Percentiles rank a stretch among this genome's conserved stretches.
Evolutionary conservation across 2,888 invertebrate species (phyloP).

Genomic region (Drosophila anomalipes): DNA sequence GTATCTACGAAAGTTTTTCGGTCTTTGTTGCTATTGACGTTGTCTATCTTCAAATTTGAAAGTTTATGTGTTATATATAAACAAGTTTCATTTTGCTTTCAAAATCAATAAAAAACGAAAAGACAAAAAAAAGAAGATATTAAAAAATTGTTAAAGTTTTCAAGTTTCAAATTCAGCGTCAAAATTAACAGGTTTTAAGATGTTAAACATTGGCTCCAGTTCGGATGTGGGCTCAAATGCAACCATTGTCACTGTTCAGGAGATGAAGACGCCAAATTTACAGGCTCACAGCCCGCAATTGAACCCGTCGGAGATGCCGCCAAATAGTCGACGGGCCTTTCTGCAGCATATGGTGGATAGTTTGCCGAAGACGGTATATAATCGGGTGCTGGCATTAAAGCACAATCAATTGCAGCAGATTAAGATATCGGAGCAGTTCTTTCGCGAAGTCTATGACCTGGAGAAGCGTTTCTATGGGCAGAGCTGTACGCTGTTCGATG

Average conservation of each 20-base stretch:
- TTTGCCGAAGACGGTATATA: constrained; percentile 47
- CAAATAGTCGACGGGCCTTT: constrained; percentile 52
- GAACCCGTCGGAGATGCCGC: constrained; percentile 53
- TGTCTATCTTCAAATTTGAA: not conserved
- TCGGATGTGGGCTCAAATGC: constrained; percentile 34
- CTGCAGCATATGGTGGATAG: constrained; percentile 58
- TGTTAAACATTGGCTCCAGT: constrained; percentile 27
- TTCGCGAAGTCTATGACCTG: constrained; percentile 58
- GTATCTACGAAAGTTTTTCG: not conserved
- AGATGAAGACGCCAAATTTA: not conserved
- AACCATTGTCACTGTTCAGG: constrained; percentile 15
- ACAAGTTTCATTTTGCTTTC: constrained; percentile 20
- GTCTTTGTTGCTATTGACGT: not conserved
- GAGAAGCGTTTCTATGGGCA: constrained; percentile 59
- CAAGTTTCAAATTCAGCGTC: constrained; percentile 25
- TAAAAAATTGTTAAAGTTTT: constrained; percentile 24
- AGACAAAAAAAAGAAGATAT: not conserved
- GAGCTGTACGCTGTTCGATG: constrained; percentile 57
- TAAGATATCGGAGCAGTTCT: constrained; percentile 61
- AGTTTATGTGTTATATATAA: not conserved
- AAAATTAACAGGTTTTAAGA: constrained; percentile 41
- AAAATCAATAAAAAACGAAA: constrained; percentile 9
- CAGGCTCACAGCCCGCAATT: constrained; percentile 9
- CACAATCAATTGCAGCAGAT: constrained; percentile 62
- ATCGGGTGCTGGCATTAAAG: constrained; percentile 57